Evolutionary conservation across 2,797 vertebrate species (phyloP).

Genomic region (Myoxocephalus aenaeus): DNA sequence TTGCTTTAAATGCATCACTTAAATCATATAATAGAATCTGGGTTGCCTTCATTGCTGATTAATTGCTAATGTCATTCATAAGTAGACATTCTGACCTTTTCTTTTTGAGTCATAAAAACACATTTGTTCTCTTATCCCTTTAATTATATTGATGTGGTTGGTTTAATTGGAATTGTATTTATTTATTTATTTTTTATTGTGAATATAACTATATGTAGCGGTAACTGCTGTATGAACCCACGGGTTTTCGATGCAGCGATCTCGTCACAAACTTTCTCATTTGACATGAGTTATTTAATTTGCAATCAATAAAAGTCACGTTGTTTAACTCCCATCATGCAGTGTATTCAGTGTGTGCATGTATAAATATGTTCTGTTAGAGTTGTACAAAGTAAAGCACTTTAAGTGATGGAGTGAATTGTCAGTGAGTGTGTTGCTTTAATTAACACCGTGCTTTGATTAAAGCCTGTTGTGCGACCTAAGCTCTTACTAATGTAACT

Average conservation of each 20-base stretch:
- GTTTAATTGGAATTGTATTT: not conserved
- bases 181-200: not conserved
- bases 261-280: too few species aligned
- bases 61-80: not conserved
- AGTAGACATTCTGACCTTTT: not conserved
- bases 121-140: not conserved
- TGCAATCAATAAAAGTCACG: too few species aligned
- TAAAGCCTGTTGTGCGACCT: not conserved
- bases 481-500: not conserved
- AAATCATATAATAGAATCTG: not conserved
- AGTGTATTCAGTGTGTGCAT: not conserved
- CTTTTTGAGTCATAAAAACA: not conserved
- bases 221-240: too few species aligned
- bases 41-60: too few species aligned
- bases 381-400: constrained; percentile 1
- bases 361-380: not conserved
- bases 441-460: constrained; percentile 2
- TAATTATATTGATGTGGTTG: not conserved
- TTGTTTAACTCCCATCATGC: too few species aligned
- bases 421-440: not conserved
- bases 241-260: too few species aligned
- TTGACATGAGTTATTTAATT: too few species aligned
- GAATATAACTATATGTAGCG: too few species aligned
- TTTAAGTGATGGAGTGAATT: not conserved
- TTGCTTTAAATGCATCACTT: constrained; percentile 1